These are phyloP conservation scores for Leucoraja ocellata DNA, from an alignment of 2,797 vertebrate genomes.

Conservation along the genomic window DNA sequence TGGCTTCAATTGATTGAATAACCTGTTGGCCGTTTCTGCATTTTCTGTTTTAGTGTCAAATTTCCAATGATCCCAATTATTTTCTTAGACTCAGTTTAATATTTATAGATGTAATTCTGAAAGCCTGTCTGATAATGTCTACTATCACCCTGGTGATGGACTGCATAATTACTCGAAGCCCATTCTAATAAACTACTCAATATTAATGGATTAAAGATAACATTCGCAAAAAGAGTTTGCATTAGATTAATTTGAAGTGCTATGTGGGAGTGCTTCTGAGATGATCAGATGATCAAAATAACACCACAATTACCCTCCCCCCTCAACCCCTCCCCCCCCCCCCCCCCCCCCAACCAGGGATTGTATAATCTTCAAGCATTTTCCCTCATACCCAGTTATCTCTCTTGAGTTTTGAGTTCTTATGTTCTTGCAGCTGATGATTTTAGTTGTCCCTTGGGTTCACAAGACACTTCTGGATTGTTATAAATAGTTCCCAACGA, in stretches of 20 bases:
- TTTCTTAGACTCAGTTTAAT: background rate
- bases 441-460: constrained; percentile 16
- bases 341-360: no score
- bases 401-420: constrained; percentile 25
- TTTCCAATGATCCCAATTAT: background rate
- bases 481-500: background rate
- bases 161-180: background rate
- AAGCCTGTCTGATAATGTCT: background rate
- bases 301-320: background rate
- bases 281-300: background rate
- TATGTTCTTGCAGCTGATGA: constrained; percentile 24
- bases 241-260: background rate
- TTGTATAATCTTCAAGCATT: background rate
- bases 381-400: constrained; percentile 10
- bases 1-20: background rate
- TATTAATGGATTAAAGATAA: background rate
- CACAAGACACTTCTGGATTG: constrained; percentile 14
- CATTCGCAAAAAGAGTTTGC: background rate
- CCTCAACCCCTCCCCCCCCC: no score
- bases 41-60: background rate
- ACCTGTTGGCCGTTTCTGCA: background rate
- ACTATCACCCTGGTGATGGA: background rate
- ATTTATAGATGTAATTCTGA: background rate
- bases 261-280: background rate
- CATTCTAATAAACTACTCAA: background rate